Conservation (phyloP, 2,888 invertebrate species). For the Drosophila leonis region DNA sequence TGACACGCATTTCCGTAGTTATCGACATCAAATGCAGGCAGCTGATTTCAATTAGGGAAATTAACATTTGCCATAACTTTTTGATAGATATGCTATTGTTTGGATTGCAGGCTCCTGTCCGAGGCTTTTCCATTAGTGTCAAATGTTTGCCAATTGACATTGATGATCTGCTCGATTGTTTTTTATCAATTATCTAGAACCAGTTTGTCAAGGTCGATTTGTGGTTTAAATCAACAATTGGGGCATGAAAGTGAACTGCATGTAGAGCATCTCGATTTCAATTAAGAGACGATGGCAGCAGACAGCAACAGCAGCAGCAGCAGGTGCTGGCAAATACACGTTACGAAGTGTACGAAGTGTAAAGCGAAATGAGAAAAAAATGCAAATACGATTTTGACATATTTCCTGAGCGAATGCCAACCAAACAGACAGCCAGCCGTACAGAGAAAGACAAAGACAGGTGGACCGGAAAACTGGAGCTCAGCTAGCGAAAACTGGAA, state of each 20-base stretch:
- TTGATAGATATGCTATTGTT: neutral
- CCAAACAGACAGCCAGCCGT: conserved; percentile 23
- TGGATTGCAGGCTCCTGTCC: neutral
- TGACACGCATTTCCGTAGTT: neutral
- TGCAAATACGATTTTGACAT: conserved; percentile 70
- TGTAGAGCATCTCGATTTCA: conserved; percentile 54
- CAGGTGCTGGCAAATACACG: conserved; percentile 46
- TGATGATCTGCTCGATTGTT: neutral
- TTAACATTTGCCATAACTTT: conserved; percentile 15
- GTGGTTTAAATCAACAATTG: conserved; percentile 13
- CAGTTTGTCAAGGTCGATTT: conserved; percentile 28
- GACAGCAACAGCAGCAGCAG: conserved; percentile 14
- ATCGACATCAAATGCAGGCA: conserved; percentile 18
- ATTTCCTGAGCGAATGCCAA: conserved; percentile 55
- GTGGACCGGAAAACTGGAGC: conserved; percentile 14
- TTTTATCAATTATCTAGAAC: conserved; percentile 1
- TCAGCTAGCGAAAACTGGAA: conserved; percentile 11
- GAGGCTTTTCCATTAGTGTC: neutral
- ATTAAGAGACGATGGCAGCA: conserved; percentile 48
- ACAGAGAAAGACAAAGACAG: conserved; percentile 23
- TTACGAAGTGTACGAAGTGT: conserved; percentile 7
- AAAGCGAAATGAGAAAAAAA: conserved; percentile 46
- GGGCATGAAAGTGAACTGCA: conserved; percentile 6
- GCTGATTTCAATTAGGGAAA: conserved; percentile 42
- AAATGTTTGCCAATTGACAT: conserved; percentile 8